Evolutionary conservation across 2,888 invertebrate species (phyloP).

Genomic region (Strigamia crassipes): DNA sequence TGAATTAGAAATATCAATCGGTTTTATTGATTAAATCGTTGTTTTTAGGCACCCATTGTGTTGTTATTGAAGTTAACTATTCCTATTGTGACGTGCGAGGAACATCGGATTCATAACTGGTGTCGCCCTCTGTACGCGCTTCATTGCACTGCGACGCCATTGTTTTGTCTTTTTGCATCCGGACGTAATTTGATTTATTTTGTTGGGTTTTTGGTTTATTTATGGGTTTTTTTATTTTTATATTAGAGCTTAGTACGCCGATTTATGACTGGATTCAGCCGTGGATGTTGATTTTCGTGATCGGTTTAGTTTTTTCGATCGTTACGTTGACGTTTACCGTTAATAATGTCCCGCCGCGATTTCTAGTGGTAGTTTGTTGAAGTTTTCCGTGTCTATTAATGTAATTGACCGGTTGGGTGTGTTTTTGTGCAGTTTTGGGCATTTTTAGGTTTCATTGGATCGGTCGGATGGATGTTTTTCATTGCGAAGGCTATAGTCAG

Average conservation of each 20-base stretch:
- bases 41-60: conserved; percentile 62
- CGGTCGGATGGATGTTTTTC: conserved; percentile 67
- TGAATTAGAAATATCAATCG: neutral
- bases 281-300: neutral
- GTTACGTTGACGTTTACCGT: neutral
- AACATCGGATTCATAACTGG: conserved; percentile 64
- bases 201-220: too few relatives aligned
- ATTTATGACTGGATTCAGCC: neutral
- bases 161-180: conserved; percentile 59
- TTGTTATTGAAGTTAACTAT: conserved; percentile 64
- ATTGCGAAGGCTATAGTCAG: conserved; percentile 68
- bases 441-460: conserved; percentile 65
- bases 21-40: conserved; percentile 15
- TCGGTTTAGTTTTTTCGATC: neutral
- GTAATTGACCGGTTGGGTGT: neutral
- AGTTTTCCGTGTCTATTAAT: neutral
- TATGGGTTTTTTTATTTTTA: neutral
- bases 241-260: neutral
- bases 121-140: conserved; percentile 64
- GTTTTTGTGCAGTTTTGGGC: conserved; percentile 61
- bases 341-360: neutral
- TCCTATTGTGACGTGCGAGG: conserved; percentile 64
- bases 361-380: conserved; percentile 64
- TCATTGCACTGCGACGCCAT: conserved; percentile 63
- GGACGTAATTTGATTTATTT: too few relatives aligned